Evolutionary conservation across 2,888 invertebrate species (phyloP).

Genomic region (Spicauda simplicius): DNA sequence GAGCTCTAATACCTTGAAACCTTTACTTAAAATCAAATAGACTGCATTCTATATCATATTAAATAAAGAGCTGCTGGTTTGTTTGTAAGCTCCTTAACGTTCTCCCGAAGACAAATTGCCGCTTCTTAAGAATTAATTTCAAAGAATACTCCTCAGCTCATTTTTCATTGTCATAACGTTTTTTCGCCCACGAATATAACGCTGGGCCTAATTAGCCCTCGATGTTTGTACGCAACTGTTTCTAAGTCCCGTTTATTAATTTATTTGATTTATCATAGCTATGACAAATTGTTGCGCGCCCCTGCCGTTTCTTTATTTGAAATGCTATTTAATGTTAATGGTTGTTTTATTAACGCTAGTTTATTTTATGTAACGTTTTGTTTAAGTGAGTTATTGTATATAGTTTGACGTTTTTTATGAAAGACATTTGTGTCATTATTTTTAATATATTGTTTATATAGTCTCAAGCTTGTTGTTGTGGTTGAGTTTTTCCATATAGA

Average conservation of each 20-base stretch:
- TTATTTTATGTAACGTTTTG: neutral
- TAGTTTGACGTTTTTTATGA: neutral
- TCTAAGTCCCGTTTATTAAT: constrained; percentile 52
- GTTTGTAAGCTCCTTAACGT: constrained; percentile 21
- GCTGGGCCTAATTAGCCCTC: constrained; percentile 65
- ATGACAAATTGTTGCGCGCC: constrained; percentile 33
- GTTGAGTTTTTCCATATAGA: too few species aligned
- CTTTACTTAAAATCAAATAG: too few species aligned
- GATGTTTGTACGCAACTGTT: constrained; percentile 53
- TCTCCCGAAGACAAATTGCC: constrained; percentile 57
- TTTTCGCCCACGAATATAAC: constrained; percentile 52
- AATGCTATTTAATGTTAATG: constrained; percentile 9
- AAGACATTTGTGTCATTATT: too few species aligned
- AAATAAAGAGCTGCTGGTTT: neutral
- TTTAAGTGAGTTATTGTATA: neutral
- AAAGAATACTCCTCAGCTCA: constrained; percentile 56
- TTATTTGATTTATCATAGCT: constrained; percentile 38
- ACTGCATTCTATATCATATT: neutral
- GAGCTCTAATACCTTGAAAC: too few species aligned
- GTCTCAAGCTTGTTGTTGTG: too few species aligned
- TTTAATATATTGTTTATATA: too few species aligned
- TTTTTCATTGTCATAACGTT: constrained; percentile 69
- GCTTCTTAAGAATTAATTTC: constrained; percentile 77
- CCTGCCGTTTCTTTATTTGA: constrained; percentile 24
- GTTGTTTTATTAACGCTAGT: too few species aligned